phyloP scores from a whole-genome alignment of 2,113 vertebrate species.

The Panurus biarmicus region DNA sequence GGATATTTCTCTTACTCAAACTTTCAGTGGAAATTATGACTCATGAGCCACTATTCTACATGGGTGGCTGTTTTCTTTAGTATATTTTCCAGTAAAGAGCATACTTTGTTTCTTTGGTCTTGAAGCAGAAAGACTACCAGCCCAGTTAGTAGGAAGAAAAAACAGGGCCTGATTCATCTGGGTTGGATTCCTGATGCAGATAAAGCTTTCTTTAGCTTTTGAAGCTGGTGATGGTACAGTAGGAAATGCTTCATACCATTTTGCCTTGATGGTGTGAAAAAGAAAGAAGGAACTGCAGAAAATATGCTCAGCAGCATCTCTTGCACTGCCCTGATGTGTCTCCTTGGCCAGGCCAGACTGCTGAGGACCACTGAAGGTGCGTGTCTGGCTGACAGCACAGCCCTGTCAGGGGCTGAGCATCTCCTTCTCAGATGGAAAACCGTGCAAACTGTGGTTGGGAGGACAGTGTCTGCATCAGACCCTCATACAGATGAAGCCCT shows the following conservation, averaged over 20 bases:
- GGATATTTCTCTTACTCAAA: neutral
- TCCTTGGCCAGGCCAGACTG: neutral
- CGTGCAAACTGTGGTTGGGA: rapidly evolving
- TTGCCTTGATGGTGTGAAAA: neutral
- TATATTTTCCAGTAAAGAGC: neutral
- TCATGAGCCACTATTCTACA: neutral
- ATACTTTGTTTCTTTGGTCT: neutral
- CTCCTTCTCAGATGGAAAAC: neutral
- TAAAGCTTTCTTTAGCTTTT: neutral
- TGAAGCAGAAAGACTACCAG: neutral
- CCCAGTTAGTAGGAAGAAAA: neutral
- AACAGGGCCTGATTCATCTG: neutral
- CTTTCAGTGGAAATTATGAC: constrained; percentile 15
- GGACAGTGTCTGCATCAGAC: neutral
- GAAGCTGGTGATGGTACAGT: neutral
- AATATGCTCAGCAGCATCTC: neutral
- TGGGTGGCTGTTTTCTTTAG: neutral
- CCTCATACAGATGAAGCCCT: neutral
- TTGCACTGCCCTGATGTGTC: neutral
- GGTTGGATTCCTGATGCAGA: neutral
- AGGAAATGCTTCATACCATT: neutral
- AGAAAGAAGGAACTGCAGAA: neutral
- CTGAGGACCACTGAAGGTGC: neutral
- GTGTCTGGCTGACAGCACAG: neutral
- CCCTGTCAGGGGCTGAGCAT: neutral